Conservation (phyloP, 2,113 vertebrate genomes). For the Oceanites oceanicus region DNA sequence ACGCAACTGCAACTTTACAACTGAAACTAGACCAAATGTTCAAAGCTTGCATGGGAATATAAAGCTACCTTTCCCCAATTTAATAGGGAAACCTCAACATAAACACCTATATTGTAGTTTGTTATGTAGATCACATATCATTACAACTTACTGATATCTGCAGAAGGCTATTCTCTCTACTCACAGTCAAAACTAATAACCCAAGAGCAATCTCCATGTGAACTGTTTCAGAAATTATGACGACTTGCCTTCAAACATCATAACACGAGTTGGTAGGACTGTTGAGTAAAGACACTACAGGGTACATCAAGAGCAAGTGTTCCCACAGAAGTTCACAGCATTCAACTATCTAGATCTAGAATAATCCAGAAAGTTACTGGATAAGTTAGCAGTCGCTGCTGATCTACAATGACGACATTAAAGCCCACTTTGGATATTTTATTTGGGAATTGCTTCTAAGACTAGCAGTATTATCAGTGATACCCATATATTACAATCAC, state of each 20-base stretch:
- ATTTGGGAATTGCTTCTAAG: background rate
- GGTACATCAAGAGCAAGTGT: background rate
- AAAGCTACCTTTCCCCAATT: background rate
- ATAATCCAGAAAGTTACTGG: background rate
- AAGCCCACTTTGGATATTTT: background rate
- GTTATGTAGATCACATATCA: background rate
- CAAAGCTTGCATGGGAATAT: background rate
- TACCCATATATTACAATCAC: background rate
- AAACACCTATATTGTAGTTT: background rate
- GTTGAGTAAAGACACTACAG: background rate
- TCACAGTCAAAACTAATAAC: background rate
- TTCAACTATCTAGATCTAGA: background rate
- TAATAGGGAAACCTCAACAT: background rate
- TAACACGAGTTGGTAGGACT: background rate
- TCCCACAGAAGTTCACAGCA: background rate
- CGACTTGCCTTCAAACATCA: background rate
- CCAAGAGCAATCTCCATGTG: background rate
- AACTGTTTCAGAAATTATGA: background rate
- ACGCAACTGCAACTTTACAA: background rate
- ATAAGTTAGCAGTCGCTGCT: background rate
- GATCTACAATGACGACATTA: background rate
- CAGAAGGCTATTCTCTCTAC: background rate
- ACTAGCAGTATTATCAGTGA: background rate
- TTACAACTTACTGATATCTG: background rate
- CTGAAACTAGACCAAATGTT: background rate